These are phyloP conservation scores for Lepidurus couesii DNA, from an alignment of 1,140 invertebrate species.

Conservation along the genomic window DNA sequence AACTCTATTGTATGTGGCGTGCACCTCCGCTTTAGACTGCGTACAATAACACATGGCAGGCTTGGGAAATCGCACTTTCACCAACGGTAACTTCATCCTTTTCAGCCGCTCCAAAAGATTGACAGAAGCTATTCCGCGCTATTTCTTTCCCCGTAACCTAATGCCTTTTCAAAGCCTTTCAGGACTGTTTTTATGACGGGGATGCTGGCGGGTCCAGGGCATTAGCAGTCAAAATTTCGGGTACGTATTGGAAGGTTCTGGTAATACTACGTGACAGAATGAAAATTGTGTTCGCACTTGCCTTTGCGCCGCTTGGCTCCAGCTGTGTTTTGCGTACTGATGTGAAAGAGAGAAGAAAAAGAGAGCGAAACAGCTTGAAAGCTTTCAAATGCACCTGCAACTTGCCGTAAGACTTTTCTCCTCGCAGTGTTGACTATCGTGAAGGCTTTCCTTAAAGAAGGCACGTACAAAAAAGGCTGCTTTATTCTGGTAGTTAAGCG, in stretches of 20 bases:
- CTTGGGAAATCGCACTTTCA: too few species aligned
- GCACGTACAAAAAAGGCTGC: conserved; percentile 11
- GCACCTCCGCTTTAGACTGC: not conserved
- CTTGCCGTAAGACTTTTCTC: not conserved
- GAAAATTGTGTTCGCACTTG: not conserved
- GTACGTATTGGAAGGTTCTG: not conserved
- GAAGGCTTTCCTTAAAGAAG: not conserved
- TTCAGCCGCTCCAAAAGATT: not conserved
- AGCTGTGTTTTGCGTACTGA: not conserved
- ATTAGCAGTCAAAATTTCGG: not conserved
- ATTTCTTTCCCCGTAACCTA: not conserved
- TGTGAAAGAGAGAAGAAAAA: not conserved
- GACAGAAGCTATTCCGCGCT: not conserved
- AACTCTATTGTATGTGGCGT: conserved; percentile 12
- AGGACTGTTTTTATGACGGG: not conserved
- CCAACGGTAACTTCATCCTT: too few species aligned
- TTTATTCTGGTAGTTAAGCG: not conserved
- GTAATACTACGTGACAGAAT: not conserved
- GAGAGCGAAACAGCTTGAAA: not conserved
- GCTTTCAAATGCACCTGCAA: conserved; percentile 17
- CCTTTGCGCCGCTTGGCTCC: not conserved
- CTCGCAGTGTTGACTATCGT: not conserved
- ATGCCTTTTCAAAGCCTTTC: not conserved
- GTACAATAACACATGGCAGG: too few species aligned
- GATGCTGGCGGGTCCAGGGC: too few species aligned